These are phyloP conservation scores for Etheostoma perlongum DNA, from an alignment of 2,797 vertebrate species.

Conservation along the genomic window DNA sequence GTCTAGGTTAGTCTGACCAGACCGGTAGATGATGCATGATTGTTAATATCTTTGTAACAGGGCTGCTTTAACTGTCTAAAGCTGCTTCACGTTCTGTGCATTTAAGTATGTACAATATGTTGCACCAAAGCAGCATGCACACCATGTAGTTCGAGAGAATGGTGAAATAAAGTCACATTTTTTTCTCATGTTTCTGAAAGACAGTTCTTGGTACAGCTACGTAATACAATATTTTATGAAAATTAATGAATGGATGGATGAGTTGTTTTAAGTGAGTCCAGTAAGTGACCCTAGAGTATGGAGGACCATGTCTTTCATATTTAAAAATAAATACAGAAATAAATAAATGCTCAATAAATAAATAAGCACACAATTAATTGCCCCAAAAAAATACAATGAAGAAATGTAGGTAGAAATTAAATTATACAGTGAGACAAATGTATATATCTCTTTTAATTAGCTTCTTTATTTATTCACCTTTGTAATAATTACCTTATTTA, in stretches of 20 bases:
- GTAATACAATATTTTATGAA: too few relatives aligned
- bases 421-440: too few relatives aligned
- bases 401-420: too few relatives aligned
- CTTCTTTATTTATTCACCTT: too few relatives aligned
- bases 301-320: too few relatives aligned
- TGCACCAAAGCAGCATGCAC: constrained; percentile 39
- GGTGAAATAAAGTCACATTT: constrained; percentile 52
- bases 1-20: constrained; percentile 15
- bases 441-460: too few relatives aligned
- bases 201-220: neutral
- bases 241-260: neutral
- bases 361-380: too few relatives aligned
- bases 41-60: constrained; percentile 27
- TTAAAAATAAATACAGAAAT: too few relatives aligned
- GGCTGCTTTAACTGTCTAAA: constrained; percentile 41
- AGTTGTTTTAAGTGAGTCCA: neutral
- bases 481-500: too few relatives aligned
- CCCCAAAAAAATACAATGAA: too few relatives aligned
- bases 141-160: constrained; percentile 24
- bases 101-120: constrained; percentile 29
- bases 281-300: neutral
- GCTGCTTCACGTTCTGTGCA: constrained; percentile 50
- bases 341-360: too few relatives aligned
- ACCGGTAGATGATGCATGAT: constrained; percentile 10
- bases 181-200: constrained; percentile 6